A percentile compares a stretch with the other conserved stretches of the same genome.
These are phyloP conservation scores for Neodiprion pinetum DNA, from an alignment of 1,140 invertebrate genomes.

Conservation along the genomic window DNA sequence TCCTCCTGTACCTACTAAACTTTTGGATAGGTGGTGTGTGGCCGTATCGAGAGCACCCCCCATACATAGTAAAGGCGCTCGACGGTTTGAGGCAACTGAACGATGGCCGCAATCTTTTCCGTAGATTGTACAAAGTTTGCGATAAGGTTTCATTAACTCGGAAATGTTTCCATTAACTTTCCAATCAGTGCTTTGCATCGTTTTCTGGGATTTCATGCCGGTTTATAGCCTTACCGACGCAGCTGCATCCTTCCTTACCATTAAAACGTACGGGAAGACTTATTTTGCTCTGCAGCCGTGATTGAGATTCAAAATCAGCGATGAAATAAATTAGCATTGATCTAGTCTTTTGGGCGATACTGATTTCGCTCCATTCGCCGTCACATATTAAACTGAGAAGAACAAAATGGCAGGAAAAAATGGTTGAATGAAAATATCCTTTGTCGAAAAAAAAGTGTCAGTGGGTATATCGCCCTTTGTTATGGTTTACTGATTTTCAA, in stretches of 20 bases:
- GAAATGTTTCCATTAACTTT: constrained; percentile 2
- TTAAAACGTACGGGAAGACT: not conserved
- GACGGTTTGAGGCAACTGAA: not conserved
- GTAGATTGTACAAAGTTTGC: not conserved
- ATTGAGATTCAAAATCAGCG: not conserved
- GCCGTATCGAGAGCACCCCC: not conserved
- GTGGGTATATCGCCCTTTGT: too few species aligned
- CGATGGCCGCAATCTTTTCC: not conserved
- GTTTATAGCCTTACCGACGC: not conserved
- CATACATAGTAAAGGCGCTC: not conserved
- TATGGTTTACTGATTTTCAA: too few species aligned
- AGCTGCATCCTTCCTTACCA: not conserved
- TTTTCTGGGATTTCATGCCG: constrained; percentile 2
- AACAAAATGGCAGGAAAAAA: too few species aligned
- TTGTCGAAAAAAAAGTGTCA: too few species aligned
- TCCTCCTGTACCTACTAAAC: too few species aligned
- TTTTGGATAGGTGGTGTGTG: not conserved
- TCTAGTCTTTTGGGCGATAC: too few species aligned
- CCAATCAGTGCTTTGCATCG: not conserved
- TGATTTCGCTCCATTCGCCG: too few species aligned
- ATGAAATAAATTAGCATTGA: not conserved
- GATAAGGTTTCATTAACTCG: constrained; percentile 1
- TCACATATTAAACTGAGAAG: too few species aligned
- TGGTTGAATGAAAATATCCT: too few species aligned
- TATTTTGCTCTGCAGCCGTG: not conserved